phyloP scores from a whole-genome alignment of 2,797 vertebrate species.

The Gymnoscopelus braueri region DNA sequence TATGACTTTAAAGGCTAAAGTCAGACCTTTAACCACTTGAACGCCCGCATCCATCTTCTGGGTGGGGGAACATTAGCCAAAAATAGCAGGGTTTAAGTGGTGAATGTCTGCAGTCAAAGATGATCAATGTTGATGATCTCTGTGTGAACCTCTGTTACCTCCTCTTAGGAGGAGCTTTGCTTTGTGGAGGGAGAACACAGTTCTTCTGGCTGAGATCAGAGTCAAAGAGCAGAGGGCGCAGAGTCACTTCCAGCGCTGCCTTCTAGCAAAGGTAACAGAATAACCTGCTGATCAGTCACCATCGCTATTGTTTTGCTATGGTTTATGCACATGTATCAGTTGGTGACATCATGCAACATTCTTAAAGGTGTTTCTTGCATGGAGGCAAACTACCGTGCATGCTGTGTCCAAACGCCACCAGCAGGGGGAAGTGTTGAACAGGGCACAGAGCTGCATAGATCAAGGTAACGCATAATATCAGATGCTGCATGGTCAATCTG shows the following conservation, averaged over 20 bases:
- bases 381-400: conserved; percentile 72
- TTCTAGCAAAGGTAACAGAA: conserved; percentile 83
- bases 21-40: too few species aligned
- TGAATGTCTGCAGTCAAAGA: too few species aligned
- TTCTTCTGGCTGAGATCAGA: conserved; percentile 45
- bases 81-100: too few species aligned
- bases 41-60: too few species aligned
- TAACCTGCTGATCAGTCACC: background rate
- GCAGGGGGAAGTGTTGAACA: conserved; percentile 70
- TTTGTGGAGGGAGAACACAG: conserved; percentile 81
- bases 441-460: conserved; percentile 70
- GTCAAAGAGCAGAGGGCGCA: conserved; percentile 65
- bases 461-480: conserved; percentile 68
- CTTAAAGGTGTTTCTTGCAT: conserved; percentile 77
- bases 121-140: too few species aligned
- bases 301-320: background rate
- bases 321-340: background rate
- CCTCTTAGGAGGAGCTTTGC: conserved; percentile 72
- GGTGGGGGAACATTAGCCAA: too few species aligned
- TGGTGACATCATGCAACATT: conserved; percentile 1
- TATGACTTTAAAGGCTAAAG: too few species aligned
- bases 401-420: conserved; percentile 66
- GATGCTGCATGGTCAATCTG: background rate
- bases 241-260: conserved; percentile 71
- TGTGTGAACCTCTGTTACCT: conserved; percentile 7